A percentile compares a stretch with the other conserved stretches of the same genome.
These are phyloP conservation scores for Odontocolon sp. DNA, from an alignment of 2,888 invertebrate species.

Conservation along the genomic window DNA sequence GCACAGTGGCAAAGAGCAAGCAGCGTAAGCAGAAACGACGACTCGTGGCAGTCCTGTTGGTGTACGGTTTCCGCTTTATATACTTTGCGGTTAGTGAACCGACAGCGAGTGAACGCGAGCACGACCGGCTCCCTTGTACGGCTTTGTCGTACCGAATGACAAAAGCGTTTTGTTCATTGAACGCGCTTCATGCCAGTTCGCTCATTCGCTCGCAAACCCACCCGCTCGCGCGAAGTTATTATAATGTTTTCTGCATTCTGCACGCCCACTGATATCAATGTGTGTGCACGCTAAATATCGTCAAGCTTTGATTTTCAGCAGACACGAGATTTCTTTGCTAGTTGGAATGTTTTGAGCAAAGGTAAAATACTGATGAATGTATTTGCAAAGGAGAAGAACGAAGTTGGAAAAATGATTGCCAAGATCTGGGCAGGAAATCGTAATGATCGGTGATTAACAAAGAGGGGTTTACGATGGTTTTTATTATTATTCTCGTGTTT, in stretches of 20 bases:
- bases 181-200: conserved; percentile 43
- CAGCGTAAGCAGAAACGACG: conserved; percentile 29
- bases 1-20: conserved; percentile 18
- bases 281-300: no score
- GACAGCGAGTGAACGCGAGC: conserved; percentile 56
- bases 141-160: conserved; percentile 70
- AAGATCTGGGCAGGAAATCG: no score
- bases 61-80: conserved; percentile 73
- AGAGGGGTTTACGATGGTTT: no score
- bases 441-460: no score
- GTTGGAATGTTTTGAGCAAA: no score
- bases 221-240: no score
- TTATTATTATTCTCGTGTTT: neutral
- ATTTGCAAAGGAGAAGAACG: no score
- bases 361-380: no score
- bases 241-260: no score
- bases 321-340: no score
- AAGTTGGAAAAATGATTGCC: no score
- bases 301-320: neutral
- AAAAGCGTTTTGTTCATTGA: conserved; percentile 74
- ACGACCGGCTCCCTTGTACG: conserved; percentile 47
- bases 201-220: conserved; percentile 20
- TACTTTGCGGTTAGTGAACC: conserved; percentile 72
- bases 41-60: conserved; percentile 44
- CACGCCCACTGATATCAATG: conserved; percentile 49